Evolutionary conservation across 1,140 invertebrate genomes (phyloP).

Genomic region (Pollicipes pollicipes): DNA sequence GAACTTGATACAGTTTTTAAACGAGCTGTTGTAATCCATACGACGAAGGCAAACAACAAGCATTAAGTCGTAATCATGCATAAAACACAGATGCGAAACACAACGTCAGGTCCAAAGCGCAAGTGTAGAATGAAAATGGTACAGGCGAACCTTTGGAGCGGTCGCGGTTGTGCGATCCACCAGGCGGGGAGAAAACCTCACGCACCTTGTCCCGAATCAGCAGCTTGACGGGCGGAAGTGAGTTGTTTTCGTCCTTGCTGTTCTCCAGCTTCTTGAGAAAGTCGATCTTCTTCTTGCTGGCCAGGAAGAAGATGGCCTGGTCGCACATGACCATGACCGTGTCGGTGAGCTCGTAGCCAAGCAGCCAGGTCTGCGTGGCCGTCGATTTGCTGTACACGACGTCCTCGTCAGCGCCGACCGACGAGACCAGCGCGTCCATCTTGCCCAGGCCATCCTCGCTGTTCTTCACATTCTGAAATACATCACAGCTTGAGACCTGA

Average conservation of each 20-base stretch:
- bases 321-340: slow-evolving; percentile 82
- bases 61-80: too few relatives aligned
- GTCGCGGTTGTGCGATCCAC: too few relatives aligned
- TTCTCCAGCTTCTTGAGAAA: slow-evolving; percentile 85
- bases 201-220: slow-evolving; percentile 75
- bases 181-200: too few relatives aligned
- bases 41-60: too few relatives aligned
- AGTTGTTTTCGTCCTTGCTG: slow-evolving; percentile 58
- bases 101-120: too few relatives aligned
- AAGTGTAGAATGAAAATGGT: too few relatives aligned
- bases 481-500: too few relatives aligned
- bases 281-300: slow-evolving; percentile 96
- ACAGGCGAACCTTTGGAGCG: too few relatives aligned
- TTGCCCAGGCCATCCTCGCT: slow-evolving; percentile 61
- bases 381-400: slow-evolving; percentile 90
- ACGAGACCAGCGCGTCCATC: slow-evolving; percentile 73
- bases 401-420: slow-evolving; percentile 82
- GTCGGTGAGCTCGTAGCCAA: slow-evolving; percentile 91
- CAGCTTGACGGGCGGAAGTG: slow-evolving; percentile 65
- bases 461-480: slow-evolving; percentile 45
- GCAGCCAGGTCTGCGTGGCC: slow-evolving; percentile 87
- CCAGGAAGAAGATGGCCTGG: slow-evolving; percentile 66
- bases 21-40: too few relatives aligned
- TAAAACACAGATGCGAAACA: too few relatives aligned
- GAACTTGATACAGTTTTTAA: too few relatives aligned